phyloP scores from a whole-genome alignment of 2,797 vertebrate genomes.

The Protosalanx chinensis region DNA sequence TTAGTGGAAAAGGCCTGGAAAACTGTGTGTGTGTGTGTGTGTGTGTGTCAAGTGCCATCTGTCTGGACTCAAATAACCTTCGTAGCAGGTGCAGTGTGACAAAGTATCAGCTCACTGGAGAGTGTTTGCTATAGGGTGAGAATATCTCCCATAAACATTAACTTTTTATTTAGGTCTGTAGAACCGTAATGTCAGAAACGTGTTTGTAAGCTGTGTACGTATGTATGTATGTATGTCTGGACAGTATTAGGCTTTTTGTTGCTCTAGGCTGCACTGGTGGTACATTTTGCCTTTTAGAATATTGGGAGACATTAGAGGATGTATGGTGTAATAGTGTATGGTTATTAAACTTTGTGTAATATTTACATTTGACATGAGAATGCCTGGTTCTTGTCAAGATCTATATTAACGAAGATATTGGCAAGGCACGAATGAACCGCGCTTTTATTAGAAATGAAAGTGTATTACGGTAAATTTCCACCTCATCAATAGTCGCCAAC shows the following conservation, averaged over 20 bases:
- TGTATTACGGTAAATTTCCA: background rate
- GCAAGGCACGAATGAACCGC: background rate
- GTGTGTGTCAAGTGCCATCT: background rate
- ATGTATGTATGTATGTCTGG: background rate
- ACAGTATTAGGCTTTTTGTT: background rate
- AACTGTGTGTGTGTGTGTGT: background rate
- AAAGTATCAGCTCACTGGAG: background rate
- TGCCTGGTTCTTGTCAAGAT: background rate
- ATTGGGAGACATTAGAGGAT: background rate
- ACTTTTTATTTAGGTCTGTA: background rate
- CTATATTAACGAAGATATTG: background rate
- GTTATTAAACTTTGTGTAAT: slow-evolving; percentile 2
- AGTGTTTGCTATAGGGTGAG: background rate
- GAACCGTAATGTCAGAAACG: background rate
- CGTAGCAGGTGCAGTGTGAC: background rate
- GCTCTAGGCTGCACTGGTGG: background rate
- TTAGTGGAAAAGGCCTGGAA: no score
- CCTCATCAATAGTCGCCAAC: background rate
- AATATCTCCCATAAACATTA: background rate
- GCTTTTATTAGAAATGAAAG: background rate
- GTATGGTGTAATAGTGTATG: slow-evolving; percentile 7
- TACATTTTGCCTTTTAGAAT: slow-evolving; percentile 8
- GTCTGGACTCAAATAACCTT: background rate
- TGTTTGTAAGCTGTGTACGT: background rate
- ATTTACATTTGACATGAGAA: slow-evolving; percentile 9